phyloP scores from a whole-genome alignment of 2,888 invertebrate genomes.

The Beris morrisii region DNA sequence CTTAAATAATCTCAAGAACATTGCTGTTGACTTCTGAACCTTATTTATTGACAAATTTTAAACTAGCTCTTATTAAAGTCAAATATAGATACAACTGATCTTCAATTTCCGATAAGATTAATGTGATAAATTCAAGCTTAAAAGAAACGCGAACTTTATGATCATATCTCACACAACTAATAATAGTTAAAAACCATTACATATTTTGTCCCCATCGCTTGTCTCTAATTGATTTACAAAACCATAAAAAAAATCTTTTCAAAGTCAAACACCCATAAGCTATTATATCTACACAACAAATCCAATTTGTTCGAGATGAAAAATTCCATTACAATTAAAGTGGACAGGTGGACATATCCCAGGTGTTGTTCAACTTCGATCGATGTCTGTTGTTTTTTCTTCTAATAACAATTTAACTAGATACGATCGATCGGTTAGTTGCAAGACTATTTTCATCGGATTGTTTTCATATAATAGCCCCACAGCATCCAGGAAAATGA shows the following conservation, averaged over 20 bases:
- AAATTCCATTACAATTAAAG: slow-evolving; percentile 13
- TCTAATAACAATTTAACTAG: slow-evolving; percentile 9
- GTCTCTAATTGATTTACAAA: background rate
- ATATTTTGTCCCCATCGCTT: too few relatives aligned
- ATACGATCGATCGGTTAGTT: slow-evolving; percentile 7
- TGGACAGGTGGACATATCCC: slow-evolving; percentile 20
- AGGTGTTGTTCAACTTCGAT: slow-evolving; percentile 14
- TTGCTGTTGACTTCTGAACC: too few relatives aligned
- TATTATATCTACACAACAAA: slow-evolving; percentile 11
- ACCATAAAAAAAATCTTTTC: background rate
- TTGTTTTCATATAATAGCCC: slow-evolving; percentile 1
- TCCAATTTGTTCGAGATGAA: slow-evolving; percentile 17
- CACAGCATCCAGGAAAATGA: background rate
- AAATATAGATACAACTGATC: too few relatives aligned
- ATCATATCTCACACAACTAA: too few relatives aligned
- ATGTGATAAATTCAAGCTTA: too few relatives aligned
- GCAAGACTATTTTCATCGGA: background rate
- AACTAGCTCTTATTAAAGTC: too few relatives aligned
- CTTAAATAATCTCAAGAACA: too few relatives aligned
- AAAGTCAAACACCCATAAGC: slow-evolving; percentile 17
- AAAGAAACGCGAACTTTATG: too few relatives aligned
- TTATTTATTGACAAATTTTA: too few relatives aligned
- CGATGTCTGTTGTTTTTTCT: too few relatives aligned
- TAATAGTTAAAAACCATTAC: too few relatives aligned
- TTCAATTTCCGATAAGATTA: too few relatives aligned